Evolutionary conservation across 2,113 vertebrate species (phyloP).

Genomic region (Struthidea cinerea): DNA sequence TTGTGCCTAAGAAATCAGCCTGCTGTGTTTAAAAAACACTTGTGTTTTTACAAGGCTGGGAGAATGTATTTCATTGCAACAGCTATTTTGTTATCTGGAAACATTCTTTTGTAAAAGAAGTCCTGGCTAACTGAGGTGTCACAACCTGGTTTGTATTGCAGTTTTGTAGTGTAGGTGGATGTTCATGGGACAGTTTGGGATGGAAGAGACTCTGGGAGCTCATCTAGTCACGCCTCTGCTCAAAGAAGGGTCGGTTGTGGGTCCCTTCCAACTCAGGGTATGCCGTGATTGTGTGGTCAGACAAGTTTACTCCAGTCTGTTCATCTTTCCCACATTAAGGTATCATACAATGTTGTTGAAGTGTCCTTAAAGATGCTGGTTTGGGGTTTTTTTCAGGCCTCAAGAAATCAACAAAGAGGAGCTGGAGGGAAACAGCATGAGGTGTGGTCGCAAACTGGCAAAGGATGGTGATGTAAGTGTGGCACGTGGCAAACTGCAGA

Average conservation of each 20-base stretch:
- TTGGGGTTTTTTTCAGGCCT: conserved; percentile 72
- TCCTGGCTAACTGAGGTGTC: neutral
- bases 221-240: neutral
- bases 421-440: conserved; percentile 91
- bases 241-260: neutral
- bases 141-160: neutral
- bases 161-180: neutral
- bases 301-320: neutral
- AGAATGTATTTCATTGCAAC: neutral
- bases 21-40: neutral
- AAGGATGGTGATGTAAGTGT: conserved; percentile 95
- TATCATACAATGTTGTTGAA: neutral
- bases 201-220: neutral
- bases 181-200: neutral
- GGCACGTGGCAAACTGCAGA: neutral
- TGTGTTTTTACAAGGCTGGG: neutral
- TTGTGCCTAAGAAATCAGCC: neutral
- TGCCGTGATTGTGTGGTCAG: neutral
- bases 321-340: neutral
- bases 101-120: neutral
- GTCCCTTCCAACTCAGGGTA: neutral
- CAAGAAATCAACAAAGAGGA: conserved; percentile 94
- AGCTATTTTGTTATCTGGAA: neutral
- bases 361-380: neutral
- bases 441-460: conserved; percentile 91